Conservation (phyloP, 2,113 vertebrate genomes). For the Dolichotis patagonum region DNA sequence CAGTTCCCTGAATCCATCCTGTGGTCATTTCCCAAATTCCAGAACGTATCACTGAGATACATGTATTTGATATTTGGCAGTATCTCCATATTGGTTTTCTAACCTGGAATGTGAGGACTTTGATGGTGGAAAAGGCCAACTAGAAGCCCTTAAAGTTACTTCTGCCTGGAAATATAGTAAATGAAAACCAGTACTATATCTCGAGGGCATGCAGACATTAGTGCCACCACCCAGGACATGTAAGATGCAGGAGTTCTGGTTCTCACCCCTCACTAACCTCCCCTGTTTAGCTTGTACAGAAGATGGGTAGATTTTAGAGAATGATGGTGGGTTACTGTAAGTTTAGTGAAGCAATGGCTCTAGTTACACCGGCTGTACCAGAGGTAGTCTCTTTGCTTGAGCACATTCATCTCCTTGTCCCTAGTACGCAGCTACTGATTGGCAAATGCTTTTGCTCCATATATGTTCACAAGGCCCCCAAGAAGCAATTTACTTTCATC, state of each 20-base stretch:
- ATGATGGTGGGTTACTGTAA: background rate
- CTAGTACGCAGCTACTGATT: background rate
- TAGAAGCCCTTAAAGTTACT: background rate
- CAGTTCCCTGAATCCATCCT: background rate
- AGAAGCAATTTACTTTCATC: background rate
- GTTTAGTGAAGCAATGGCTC: background rate
- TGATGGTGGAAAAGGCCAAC: background rate
- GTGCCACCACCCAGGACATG: background rate
- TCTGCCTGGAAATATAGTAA: background rate
- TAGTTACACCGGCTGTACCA: background rate
- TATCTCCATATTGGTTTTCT: background rate
- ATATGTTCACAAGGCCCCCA: background rate
- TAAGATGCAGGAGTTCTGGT: background rate
- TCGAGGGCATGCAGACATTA: background rate
- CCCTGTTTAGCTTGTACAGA: background rate
- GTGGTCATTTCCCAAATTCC: background rate
- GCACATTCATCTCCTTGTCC: background rate
- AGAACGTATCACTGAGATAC: background rate
- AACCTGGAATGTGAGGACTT: background rate
- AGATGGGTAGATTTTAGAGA: background rate
- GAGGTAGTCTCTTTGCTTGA: background rate
- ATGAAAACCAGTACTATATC: background rate
- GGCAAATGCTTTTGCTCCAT: background rate
- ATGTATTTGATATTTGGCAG: background rate
- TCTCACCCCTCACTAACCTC: background rate